phyloP scores from a whole-genome alignment of 1,140 invertebrate genomes.

The Trachymyrmex cornetzi region DNA sequence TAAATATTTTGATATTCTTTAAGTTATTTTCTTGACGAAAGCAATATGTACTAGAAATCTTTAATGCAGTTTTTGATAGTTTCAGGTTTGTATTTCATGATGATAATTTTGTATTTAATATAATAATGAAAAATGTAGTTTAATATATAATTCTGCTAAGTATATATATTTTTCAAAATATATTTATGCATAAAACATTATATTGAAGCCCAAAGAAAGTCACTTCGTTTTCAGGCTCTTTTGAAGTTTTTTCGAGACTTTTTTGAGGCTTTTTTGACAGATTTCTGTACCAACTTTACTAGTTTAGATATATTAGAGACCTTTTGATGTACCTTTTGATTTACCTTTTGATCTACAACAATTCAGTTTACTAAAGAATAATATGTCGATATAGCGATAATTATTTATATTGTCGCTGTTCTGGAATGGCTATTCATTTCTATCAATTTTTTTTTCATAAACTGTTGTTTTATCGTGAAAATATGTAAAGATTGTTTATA shows the following conservation, averaged over 20 bases:
- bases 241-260: background rate
- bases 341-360: background rate
- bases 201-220: background rate
- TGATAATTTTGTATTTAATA: background rate
- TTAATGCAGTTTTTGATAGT: background rate
- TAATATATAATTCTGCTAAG: background rate
- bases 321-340: too few species aligned
- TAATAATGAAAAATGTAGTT: background rate
- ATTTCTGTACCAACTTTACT: background rate
- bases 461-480: slow-evolving; percentile 24
- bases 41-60: background rate
- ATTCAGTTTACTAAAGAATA: slow-evolving; percentile 8
- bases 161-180: background rate
- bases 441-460: background rate
- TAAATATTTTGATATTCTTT: background rate
- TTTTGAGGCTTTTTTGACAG: background rate
- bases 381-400: slow-evolving; percentile 7
- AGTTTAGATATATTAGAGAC: background rate
- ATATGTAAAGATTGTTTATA: background rate
- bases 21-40: background rate
- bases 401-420: slow-evolving; percentile 28
- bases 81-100: background rate
- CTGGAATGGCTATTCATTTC: slow-evolving; percentile 72
- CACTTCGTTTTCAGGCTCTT: background rate
- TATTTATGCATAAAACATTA: background rate